phyloP scores from a whole-genome alignment of 2,797 vertebrate species.

The Parotocinclus haroldoi region DNA sequence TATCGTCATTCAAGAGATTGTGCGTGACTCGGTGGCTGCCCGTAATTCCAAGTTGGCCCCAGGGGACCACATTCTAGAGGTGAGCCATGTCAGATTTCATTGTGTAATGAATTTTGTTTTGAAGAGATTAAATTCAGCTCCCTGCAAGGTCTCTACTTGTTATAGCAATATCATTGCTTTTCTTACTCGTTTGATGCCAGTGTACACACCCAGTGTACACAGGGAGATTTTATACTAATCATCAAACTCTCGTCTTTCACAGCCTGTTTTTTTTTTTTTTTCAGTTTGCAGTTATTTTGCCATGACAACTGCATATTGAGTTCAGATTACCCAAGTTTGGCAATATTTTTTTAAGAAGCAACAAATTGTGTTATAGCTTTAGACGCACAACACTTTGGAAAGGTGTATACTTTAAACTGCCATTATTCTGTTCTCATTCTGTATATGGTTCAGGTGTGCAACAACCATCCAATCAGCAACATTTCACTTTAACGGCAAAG shows the following conservation, averaged over 20 bases:
- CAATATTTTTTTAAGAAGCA: too few relatives aligned
- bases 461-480: too few relatives aligned
- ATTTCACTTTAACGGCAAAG: too few relatives aligned
- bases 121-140: constrained; percentile 1
- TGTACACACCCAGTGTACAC: constrained; percentile 17
- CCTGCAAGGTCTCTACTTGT: background rate
- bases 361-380: too few relatives aligned
- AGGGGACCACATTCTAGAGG: constrained; percentile 91
- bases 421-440: too few relatives aligned
- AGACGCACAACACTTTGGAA: too few relatives aligned
- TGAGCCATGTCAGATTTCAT: constrained; percentile 50
- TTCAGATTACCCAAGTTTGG: too few relatives aligned
- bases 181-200: constrained; percentile 9
- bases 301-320: too few relatives aligned
- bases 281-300: too few relatives aligned
- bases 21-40: constrained; percentile 77
- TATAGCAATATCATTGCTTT: constrained; percentile 4
- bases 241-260: background rate
- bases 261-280: too few relatives aligned
- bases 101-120: constrained; percentile 13
- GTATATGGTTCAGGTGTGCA: too few relatives aligned
- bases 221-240: constrained; percentile 23
- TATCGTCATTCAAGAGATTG: constrained; percentile 87
- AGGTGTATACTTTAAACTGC: too few relatives aligned
- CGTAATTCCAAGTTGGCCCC: constrained; percentile 84